Percentiles rank a stretch among this genome's conserved stretches.
phyloP scores from a whole-genome alignment of 2,888 invertebrate species.

The Papilio elwesi region DNA sequence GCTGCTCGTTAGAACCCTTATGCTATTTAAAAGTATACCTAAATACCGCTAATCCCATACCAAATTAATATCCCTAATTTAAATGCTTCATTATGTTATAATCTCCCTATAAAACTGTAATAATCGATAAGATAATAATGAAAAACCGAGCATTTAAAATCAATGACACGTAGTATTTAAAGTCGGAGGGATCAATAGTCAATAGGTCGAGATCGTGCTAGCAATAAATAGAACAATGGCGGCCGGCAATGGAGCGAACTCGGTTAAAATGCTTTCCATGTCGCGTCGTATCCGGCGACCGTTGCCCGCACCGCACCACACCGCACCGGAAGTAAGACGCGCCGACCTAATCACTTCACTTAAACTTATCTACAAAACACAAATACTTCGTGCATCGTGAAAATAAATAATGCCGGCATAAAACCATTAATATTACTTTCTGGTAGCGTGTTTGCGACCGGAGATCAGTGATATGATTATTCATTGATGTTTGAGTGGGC shows the following conservation, averaged over 20 bases:
- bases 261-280: constrained; percentile 84
- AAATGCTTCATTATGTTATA: background rate
- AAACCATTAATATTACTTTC: constrained; percentile 73
- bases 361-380: constrained; percentile 57
- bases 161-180: constrained; percentile 40
- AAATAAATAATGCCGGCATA: constrained; percentile 52
- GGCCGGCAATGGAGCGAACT: constrained; percentile 61
- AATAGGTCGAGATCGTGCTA: constrained; percentile 67
- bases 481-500: constrained; percentile 1
- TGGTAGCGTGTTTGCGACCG: constrained; percentile 65
- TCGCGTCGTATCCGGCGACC: constrained; percentile 73
- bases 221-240: constrained; percentile 78
- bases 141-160: constrained; percentile 18
- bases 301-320: constrained; percentile 46
- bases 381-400: constrained; percentile 56
- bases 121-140: constrained; percentile 4
- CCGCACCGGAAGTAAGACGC: constrained; percentile 70
- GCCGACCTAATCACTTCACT: constrained; percentile 66
- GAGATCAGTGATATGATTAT: constrained; percentile 62
- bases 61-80: background rate
- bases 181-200: constrained; percentile 65
- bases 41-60: too few relatives aligned
- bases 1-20: too few relatives aligned
- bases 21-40: too few relatives aligned
- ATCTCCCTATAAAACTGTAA: constrained; percentile 17